Conservation (phyloP, 2,888 invertebrate species). For the Stictocephala bisonia region DNA sequence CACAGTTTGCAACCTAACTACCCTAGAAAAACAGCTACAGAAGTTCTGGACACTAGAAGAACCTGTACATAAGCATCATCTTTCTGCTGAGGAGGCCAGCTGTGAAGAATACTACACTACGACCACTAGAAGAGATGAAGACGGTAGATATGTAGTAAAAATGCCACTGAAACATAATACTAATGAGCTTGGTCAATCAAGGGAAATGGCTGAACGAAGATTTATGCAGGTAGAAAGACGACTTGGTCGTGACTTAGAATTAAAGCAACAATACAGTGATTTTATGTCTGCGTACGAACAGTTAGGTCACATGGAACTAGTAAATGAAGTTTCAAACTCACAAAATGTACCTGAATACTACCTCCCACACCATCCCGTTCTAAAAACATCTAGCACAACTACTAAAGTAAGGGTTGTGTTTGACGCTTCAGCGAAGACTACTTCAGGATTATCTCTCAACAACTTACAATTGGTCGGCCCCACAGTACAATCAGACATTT, state of each 20-base stretch:
- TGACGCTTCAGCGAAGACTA: slow-evolving; percentile 8
- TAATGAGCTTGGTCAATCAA: slow-evolving; percentile 2
- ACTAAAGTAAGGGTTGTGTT: slow-evolving; percentile 34
- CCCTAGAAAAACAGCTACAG: not conserved
- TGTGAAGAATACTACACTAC: slow-evolving; percentile 14
- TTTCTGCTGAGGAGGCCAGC: not conserved
- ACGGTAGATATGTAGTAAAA: not conserved
- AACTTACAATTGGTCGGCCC: not conserved
- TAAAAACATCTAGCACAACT: slow-evolving; percentile 25
- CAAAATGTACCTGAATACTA: not conserved
- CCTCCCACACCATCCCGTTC: not conserved
- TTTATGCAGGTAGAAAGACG: not conserved
- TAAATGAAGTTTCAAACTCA: not conserved
- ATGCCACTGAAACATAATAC: not conserved
- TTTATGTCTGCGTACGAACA: not conserved
- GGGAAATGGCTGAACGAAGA: not conserved
- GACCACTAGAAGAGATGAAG: not conserved
- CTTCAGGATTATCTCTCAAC: not conserved
- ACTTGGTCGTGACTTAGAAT: not conserved
- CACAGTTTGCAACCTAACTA: not conserved
- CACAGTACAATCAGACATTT: slow-evolving; percentile 5
- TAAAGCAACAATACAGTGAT: not conserved
- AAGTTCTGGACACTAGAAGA: slow-evolving; percentile 18
- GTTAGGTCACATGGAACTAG: slow-evolving; percentile 8
- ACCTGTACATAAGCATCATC: not conserved